phyloP scores from a whole-genome alignment of 2,888 invertebrate genomes.

The Crocallis elinguaria region DNA sequence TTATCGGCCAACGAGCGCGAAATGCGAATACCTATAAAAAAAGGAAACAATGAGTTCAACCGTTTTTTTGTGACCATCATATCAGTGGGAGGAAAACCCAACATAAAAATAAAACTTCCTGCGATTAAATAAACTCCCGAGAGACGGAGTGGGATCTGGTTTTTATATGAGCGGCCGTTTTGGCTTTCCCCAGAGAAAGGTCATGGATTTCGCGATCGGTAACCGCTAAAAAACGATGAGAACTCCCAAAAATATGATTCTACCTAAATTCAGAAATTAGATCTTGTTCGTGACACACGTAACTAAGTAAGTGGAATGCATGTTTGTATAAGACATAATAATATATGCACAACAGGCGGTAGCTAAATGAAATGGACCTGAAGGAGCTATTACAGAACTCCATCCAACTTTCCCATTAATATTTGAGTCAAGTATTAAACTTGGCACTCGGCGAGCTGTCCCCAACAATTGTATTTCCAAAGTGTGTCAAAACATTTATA shows the following conservation, averaged over 20 bases:
- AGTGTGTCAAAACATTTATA: constrained; percentile 40
- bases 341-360: too few relatives aligned
- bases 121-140: constrained; percentile 24
- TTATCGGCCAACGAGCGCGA: too few relatives aligned
- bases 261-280: too few relatives aligned
- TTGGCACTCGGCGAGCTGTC: constrained; percentile 6
- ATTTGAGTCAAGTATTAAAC: constrained; percentile 7
- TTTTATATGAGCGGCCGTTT: constrained; percentile 27
- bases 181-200: constrained; percentile 26
- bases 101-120: constrained; percentile 17
- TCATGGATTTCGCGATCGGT: constrained; percentile 23
- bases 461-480: constrained; percentile 27
- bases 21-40: too few relatives aligned
- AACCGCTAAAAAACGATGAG: constrained; percentile 9
- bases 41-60: neutral
- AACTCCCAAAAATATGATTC: neutral
- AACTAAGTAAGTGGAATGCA: too few relatives aligned
- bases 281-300: too few relatives aligned
- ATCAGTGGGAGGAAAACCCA: constrained; percentile 12
- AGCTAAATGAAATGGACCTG: too few relatives aligned
- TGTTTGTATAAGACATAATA: too few relatives aligned
- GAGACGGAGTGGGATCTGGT: constrained; percentile 15
- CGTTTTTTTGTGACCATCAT: constrained; percentile 1
- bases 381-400: too few relatives aligned
- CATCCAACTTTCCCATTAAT: neutral